These are phyloP conservation scores for Hypsopygia costalis DNA, from an alignment of 2,888 invertebrate species.

Conservation along the genomic window DNA sequence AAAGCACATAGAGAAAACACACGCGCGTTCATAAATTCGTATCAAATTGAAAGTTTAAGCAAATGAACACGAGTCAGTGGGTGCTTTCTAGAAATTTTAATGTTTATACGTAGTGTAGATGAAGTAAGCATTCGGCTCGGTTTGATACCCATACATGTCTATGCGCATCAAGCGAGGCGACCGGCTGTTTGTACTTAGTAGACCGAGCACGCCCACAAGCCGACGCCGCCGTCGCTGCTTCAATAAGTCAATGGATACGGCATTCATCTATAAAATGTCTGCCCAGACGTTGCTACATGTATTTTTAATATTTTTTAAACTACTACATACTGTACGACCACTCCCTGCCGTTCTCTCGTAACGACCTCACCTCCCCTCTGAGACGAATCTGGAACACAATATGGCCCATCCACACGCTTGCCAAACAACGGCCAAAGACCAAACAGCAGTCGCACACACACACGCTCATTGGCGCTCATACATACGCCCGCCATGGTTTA, in stretches of 20 bases:
- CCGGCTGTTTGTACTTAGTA: constrained; percentile 54
- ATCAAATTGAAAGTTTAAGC: constrained; percentile 72
- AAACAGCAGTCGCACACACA: too few relatives aligned
- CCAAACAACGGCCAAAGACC: too few relatives aligned
- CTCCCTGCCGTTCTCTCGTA: too few relatives aligned
- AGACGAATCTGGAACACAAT: too few relatives aligned
- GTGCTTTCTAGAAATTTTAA: constrained; percentile 71
- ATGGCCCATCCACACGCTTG: too few relatives aligned
- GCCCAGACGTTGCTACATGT: too few relatives aligned
- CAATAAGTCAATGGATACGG: constrained; percentile 27
- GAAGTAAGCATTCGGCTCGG: constrained; percentile 24
- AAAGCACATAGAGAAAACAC: constrained; percentile 50
- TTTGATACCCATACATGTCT: constrained; percentile 20
- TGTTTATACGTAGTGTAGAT: constrained; percentile 28
- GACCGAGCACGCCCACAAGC: constrained; percentile 54
- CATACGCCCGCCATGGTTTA: too few relatives aligned
- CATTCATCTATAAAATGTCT: not conserved
- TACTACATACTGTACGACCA: too few relatives aligned
- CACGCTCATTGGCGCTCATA: too few relatives aligned
- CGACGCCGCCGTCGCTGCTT: constrained; percentile 6
- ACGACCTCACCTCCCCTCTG: too few relatives aligned
- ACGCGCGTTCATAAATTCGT: constrained; percentile 54
- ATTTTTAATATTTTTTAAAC: too few relatives aligned
- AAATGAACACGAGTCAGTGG: constrained; percentile 57
- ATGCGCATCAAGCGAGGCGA: constrained; percentile 39